phyloP scores from a whole-genome alignment of 2,113 vertebrate species.

The Connochaetes taurinus region DNA sequence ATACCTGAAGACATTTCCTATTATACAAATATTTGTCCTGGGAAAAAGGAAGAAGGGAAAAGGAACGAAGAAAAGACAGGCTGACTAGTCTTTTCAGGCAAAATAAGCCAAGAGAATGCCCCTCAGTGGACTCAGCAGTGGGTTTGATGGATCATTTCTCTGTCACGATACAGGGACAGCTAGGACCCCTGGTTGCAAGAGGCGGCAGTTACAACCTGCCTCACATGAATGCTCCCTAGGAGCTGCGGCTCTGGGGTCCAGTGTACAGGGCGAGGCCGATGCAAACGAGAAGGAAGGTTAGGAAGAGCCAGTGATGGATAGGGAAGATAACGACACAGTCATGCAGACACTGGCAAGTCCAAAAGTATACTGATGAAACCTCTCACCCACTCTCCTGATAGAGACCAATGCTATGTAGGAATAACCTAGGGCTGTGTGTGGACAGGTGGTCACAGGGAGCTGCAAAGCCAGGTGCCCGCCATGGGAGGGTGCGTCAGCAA shows the following conservation, averaged over 20 bases:
- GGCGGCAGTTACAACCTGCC: no score
- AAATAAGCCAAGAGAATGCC: background rate
- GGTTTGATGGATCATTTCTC: background rate
- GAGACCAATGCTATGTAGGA: background rate
- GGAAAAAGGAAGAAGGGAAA: background rate
- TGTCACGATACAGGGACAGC: background rate
- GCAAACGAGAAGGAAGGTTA: accelerated
- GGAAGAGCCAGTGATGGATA: background rate
- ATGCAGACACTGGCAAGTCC: background rate
- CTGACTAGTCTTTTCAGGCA: background rate
- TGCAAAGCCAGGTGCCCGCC: accelerated
- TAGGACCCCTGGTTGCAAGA: background rate
- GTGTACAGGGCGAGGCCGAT: background rate
- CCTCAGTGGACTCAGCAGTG: background rate
- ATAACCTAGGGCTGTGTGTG: accelerated
- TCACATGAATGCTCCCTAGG: background rate
- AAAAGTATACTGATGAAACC: background rate
- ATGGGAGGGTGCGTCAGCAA: background rate
- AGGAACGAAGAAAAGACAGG: background rate
- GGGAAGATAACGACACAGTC: background rate
- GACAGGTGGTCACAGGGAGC: background rate
- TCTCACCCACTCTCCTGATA: background rate
- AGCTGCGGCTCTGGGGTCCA: background rate
- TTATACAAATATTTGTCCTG: background rate
- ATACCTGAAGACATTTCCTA: background rate